These are phyloP conservation scores for Exocentrus adspersus DNA, from an alignment of 2,888 invertebrate species.

Conservation along the genomic window DNA sequence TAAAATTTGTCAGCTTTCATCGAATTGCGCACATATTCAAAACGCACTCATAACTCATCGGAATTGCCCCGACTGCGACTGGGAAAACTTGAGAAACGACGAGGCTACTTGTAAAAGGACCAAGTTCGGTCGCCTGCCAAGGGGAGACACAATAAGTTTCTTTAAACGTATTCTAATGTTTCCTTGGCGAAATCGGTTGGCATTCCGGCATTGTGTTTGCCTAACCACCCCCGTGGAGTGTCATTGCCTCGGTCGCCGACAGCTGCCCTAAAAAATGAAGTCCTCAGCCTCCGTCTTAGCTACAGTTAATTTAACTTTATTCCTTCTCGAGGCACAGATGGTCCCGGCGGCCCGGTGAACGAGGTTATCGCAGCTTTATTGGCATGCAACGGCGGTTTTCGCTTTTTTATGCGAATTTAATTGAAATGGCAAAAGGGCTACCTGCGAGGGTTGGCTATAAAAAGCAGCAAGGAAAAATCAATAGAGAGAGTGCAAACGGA, in stretches of 20 bases:
- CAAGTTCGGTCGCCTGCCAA: slow-evolving; percentile 9
- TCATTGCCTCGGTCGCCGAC: slow-evolving; percentile 58
- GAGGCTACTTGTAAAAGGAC: slow-evolving; percentile 53
- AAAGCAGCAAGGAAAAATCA: no score
- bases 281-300: slow-evolving; percentile 65
- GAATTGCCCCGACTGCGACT: slow-evolving; percentile 46
- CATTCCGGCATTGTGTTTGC: slow-evolving; percentile 63
- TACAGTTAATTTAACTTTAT: slow-evolving; percentile 65
- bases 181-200: slow-evolving; percentile 59
- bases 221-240: slow-evolving; percentile 64
- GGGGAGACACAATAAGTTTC: slow-evolving; percentile 50
- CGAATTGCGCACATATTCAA: slow-evolving; percentile 47
- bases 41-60: slow-evolving; percentile 53
- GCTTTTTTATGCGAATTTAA: slow-evolving; percentile 1
- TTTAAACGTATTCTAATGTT: slow-evolving; percentile 60
- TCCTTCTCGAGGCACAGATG: slow-evolving; percentile 49
- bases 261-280: slow-evolving; percentile 64
- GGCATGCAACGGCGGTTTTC: slow-evolving; percentile 37
- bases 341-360: slow-evolving; percentile 41
- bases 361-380: slow-evolving; percentile 48
- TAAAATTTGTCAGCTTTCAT: slow-evolving; percentile 49
- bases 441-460: background rate
- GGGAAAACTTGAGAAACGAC: slow-evolving; percentile 50
- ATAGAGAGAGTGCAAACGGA: no score
- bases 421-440: background rate